phyloP scores from a whole-genome alignment of 2,888 invertebrate species.

The Cybosia mesomella region DNA sequence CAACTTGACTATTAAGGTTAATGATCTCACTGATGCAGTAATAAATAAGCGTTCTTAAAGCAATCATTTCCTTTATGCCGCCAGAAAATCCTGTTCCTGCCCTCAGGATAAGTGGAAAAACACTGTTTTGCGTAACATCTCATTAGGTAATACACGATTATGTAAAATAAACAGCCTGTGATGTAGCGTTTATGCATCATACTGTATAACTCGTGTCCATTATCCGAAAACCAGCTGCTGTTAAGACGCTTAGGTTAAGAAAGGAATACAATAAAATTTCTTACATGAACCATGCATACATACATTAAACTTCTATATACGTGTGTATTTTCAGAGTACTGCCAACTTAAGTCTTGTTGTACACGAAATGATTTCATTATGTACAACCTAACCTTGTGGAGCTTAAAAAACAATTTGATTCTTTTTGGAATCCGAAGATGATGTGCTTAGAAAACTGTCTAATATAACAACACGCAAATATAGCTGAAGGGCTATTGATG shows the following conservation, averaged over 20 bases:
- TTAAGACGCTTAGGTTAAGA: slow-evolving; percentile 38
- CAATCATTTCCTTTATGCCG: slow-evolving; percentile 46
- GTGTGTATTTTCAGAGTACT: no score
- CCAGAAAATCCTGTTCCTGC: slow-evolving; percentile 42
- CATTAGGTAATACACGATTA: slow-evolving; percentile 63
- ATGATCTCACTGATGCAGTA: not conserved
- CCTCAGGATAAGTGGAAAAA: slow-evolving; percentile 47
- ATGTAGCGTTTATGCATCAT: slow-evolving; percentile 52
- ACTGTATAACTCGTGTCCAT: slow-evolving; percentile 47
- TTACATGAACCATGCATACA: no score
- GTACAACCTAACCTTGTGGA: no score
- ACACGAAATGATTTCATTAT: not conserved
- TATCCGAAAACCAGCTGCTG: slow-evolving; percentile 48
- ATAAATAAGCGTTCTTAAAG: not conserved
- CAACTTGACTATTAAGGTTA: slow-evolving; percentile 7
- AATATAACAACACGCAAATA: no score
- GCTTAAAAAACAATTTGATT: not conserved
- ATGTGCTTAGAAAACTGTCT: not conserved
- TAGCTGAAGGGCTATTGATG: no score
- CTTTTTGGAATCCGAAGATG: not conserved
- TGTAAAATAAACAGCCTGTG: slow-evolving; percentile 59
- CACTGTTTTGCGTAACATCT: slow-evolving; percentile 58
- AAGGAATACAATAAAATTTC: slow-evolving; percentile 45
- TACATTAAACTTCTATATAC: no score
- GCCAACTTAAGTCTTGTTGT: no score